These are phyloP conservation scores for Hydrotaea diabolus DNA, from an alignment of 2,888 invertebrate genomes.

Conservation along the genomic window DNA sequence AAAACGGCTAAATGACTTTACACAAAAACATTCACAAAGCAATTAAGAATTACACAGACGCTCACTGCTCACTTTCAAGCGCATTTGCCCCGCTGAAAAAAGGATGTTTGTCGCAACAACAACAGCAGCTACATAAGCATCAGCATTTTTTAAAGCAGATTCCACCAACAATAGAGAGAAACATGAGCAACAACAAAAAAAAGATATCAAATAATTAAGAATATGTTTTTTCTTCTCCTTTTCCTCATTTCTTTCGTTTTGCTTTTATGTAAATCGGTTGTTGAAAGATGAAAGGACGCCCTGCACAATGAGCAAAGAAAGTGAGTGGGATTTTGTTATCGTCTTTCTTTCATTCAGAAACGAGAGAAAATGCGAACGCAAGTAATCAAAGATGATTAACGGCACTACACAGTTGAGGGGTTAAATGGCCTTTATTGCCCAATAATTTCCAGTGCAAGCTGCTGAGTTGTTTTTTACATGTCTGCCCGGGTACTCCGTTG, in stretches of 20 bases:
- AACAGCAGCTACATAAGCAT: conserved; percentile 1
- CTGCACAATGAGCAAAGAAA: not conserved
- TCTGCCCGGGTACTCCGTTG: too few relatives aligned
- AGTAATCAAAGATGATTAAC: conserved; percentile 32
- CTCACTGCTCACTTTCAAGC: not conserved
- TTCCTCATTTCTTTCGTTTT: not conserved
- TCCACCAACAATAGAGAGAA: not conserved
- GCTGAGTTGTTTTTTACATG: too few relatives aligned
- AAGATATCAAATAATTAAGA: conserved; percentile 38
- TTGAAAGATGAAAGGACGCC: not conserved
- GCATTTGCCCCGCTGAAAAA: not conserved
- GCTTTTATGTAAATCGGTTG: conserved; percentile 12
- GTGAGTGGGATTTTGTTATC: conserved; percentile 9
- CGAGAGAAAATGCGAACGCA: not conserved
- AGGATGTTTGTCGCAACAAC: conserved; percentile 5
- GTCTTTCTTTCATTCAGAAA: not conserved
- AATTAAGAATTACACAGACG: conserved; percentile 27
- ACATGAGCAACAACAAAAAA: not conserved
- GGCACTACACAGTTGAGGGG: conserved; percentile 16
- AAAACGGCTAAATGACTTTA: conserved; percentile 16
- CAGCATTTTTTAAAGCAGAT: not conserved
- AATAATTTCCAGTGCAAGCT: too few relatives aligned
- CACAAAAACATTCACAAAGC: conserved; percentile 30
- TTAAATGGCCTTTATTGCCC: conserved; percentile 10
- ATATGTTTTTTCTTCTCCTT: conserved; percentile 12